These are phyloP conservation scores for Aphelenchoides besseyi DNA, from an alignment of 1,140 invertebrate genomes.

Conservation along the genomic window DNA sequence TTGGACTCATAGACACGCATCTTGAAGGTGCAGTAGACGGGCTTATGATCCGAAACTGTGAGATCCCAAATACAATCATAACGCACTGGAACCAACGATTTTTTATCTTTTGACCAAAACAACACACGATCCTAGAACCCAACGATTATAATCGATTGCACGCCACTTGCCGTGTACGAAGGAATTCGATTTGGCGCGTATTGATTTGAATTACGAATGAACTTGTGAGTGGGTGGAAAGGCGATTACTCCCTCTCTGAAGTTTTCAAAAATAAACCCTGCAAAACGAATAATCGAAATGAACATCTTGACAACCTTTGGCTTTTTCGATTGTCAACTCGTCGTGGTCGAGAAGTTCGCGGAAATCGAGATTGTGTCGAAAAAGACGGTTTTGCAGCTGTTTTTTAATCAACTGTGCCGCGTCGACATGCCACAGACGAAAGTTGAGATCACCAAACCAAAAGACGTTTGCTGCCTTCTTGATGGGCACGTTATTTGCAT, in stretches of 20 bases:
- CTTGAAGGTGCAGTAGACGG: conserved; percentile 29
- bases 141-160: neutral
- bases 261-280: conserved; percentile 41
- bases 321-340: conserved; percentile 33
- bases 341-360: conserved; percentile 32
- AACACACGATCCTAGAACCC: conserved; percentile 41
- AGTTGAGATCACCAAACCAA: conserved; percentile 53
- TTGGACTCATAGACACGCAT: conserved; percentile 13
- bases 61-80: conserved; percentile 48
- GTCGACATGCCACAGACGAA: conserved; percentile 28
- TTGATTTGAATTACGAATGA: conserved; percentile 31
- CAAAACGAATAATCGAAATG: conserved; percentile 26
- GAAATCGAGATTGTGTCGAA: conserved; percentile 30
- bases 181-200: conserved; percentile 43
- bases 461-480: conserved; percentile 35
- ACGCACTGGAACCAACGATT: conserved; percentile 25
- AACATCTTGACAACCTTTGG: conserved; percentile 36
- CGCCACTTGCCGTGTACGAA: conserved; percentile 46
- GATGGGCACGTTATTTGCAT: conserved; percentile 21
- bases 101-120: conserved; percentile 24
- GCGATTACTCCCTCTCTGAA: conserved; percentile 41
- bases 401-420: conserved; percentile 19
- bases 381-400: conserved; percentile 31
- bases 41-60: conserved; percentile 41
- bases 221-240: conserved; percentile 52